Base-by-base conservation (phyloP, 2,113 vertebrate species). In the Cebus imitator region DNA sequence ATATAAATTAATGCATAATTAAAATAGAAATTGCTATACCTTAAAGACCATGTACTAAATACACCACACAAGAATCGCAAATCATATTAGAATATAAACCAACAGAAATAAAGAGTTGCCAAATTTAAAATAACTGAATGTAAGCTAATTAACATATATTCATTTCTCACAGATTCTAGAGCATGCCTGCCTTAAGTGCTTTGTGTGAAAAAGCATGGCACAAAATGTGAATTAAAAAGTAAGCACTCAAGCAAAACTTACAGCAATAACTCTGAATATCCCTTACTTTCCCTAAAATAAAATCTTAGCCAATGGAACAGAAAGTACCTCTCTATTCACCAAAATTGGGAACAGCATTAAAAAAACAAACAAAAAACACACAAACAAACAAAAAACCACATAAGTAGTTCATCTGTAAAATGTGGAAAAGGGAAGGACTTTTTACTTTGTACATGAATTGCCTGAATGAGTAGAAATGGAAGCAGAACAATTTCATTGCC, bases 11-110 rank as follows among this genome's bases (percentile, higher is more conserved):
- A 23, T 25, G 87, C 16, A n/a, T 18, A 73, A 55, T 89, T 93
- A 86, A 96, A 81, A 79, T 78, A 58, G 73, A 95, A 84, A 66
- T 66, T 9, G 37, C 13, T 68, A 0, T 79, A 37, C 32, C 48
- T 93, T 95, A 90, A 84, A 93, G 50, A 81, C 5, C n/a, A 90
- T 30, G 8, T 93, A 76, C 27, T 55, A 66, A 90, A 90, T 78
- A 88, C 6, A 72, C 3, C 6, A 73, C 40, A 37, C 11, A 81
- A 57, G 5, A 45, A 58, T 20, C 92, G 8, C 2, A 89, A 70
- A 68, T 79, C 16, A 18, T 85, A 75, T 70, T 73, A 78, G 5
- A 92, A 73, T 87, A 89, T 3, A 92, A 92, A 94, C 18, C 6
- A 45, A 93, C 4, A 83, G 13, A 68, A 78, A 79, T 37, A 23